A percentile compares a stretch with the other conserved stretches of the same genome.
These are phyloP conservation scores for Cydia splendana DNA, from an alignment of 1,140 invertebrate species.

Conservation along the genomic window DNA sequence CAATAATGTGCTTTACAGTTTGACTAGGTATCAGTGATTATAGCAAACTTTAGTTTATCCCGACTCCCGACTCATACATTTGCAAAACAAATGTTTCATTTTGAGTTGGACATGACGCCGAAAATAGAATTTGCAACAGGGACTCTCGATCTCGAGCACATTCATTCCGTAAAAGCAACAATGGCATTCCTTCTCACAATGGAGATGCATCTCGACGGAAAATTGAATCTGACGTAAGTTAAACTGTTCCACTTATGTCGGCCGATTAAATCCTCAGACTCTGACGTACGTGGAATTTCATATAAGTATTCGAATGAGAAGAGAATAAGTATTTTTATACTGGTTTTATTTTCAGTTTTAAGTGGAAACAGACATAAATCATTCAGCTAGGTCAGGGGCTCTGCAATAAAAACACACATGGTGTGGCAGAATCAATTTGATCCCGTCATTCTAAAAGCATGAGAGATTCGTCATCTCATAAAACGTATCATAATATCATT, in stretches of 20 bases:
- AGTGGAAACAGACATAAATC: slow-evolving; percentile 3
- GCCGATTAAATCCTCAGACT: neutral
- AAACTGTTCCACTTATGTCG: neutral
- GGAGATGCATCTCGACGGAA: neutral
- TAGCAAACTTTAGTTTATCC: too few relatives aligned
- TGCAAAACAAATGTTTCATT: too few relatives aligned
- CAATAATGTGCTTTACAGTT: too few relatives aligned
- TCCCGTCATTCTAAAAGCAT: neutral
- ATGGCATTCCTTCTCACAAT: slow-evolving; percentile 8
- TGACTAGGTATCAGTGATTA: too few relatives aligned
- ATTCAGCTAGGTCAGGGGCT: neutral
- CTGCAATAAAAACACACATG: neutral
- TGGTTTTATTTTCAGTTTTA: neutral
- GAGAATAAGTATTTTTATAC: too few relatives aligned
- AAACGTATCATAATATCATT: neutral
- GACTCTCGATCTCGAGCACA: neutral
- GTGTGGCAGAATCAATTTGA: slow-evolving; percentile 2
- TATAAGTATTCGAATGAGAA: neutral
- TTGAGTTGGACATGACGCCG: too few relatives aligned
- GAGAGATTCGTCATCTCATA: slow-evolving; percentile 1
- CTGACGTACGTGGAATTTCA: neutral
- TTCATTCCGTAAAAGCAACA: neutral
- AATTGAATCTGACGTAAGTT: neutral
- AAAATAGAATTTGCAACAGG: too few relatives aligned
- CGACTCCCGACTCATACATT: too few relatives aligned